Evolutionary conservation across 2,888 invertebrate species (phyloP), one percentile per base, ranked within the genome.

Genomic region (Heteromyza rotundicornis): DNA sequence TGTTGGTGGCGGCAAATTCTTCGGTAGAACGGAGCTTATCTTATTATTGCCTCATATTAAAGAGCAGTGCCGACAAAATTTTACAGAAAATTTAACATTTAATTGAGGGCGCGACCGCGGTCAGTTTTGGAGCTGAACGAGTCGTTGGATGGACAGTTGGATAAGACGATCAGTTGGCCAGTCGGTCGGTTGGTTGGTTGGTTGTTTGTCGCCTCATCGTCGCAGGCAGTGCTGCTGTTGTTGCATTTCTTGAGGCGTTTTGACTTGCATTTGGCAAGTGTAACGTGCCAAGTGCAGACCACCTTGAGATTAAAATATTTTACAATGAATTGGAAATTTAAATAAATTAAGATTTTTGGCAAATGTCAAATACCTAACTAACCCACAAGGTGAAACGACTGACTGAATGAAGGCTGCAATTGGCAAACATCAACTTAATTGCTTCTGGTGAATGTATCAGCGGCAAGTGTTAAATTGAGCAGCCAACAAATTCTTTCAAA

Each of bases 81-180:
- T 74, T 68, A 74, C 77, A 76, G 73, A 76, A 75, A 74, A 76
- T 75, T n/a, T n/a, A 70, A 67, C 60, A 65, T 64, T 66, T 69
- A 66, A 68, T 68, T 68, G 66, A 64, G 64, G 68, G 57, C 61
- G 61, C 63, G 56, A 52, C 56, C 51, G 47, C 5, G 20, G 53
- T 27, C 22, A 47, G 23, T 23, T 3, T 14, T 50, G 32, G 7
- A 17, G 20, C 7, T 17, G 19, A 19, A 7, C 12, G 40, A 40
- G 40, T 40, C 40, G n/a, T 7, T 7, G 5, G 40, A 40, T n/a
- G 16, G 32, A 32, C 32, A n/a, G 32, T 32, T 32, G 32, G 32
- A 32, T 32, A 32, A n/a, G n/a, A n/a, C n/a, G n/a, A n/a, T n/a
- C n/a, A n/a, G n/a, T n/a, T n/a, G n/a, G n/a, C n/a, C n/a, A n/a